A percentile compares a stretch with the other conserved stretches of the same genome.
Conservation (phyloP, 2,888 invertebrate species). For the Brenthis ino region DNA sequence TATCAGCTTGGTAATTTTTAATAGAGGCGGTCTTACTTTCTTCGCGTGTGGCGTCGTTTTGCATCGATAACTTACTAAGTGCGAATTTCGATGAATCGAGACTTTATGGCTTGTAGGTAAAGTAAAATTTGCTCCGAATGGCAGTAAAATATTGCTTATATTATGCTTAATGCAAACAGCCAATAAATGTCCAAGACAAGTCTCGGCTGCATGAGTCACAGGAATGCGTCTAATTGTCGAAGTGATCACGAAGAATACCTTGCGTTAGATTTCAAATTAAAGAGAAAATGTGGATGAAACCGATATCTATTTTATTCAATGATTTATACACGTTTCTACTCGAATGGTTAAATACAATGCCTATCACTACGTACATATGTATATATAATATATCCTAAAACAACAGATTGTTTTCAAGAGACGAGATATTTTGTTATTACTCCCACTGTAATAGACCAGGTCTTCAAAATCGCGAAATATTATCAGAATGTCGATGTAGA, state of each 20-base stretch:
- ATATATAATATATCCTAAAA: neutral
- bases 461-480: no score
- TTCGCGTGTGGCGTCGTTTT: constrained; percentile 25
- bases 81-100: constrained; percentile 27
- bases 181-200: constrained; percentile 69
- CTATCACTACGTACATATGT: neutral
- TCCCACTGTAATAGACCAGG: neutral
- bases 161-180: constrained; percentile 66
- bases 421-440: neutral
- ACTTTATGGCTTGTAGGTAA: constrained; percentile 53
- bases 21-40: constrained; percentile 52
- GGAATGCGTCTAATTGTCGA: constrained; percentile 75
- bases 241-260: constrained; percentile 64
- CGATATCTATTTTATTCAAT: constrained; percentile 3
- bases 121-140: constrained; percentile 52
- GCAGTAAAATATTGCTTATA: constrained; percentile 56
- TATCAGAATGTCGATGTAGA: no score
- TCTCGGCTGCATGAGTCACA: constrained; percentile 75
- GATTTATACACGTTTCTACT: neutral
- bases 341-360: constrained; percentile 7
- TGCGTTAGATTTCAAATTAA: constrained; percentile 70
- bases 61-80: constrained; percentile 23
- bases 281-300: constrained; percentile 50
- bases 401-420: neutral
- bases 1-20: constrained; percentile 60